Evolutionary conservation across 2,113 vertebrate species (phyloP), one percentile per base, ranked within the genome.

Genomic region (Salminus brasiliensis): DNA sequence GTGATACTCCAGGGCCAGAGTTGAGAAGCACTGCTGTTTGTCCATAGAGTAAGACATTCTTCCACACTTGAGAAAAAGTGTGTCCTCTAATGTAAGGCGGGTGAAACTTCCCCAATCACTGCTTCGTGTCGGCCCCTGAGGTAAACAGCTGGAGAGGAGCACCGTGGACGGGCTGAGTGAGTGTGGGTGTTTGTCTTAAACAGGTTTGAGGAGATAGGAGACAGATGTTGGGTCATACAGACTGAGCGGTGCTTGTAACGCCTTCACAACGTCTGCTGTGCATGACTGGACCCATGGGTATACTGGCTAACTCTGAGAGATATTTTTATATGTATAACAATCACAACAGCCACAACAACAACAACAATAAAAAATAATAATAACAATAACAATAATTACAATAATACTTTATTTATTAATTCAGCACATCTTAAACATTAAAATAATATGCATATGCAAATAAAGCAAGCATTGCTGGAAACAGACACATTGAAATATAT

Each of bases 191-290:
- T 78, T 72, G 75, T 81, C 74, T 55, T 67, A 59, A 59, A 52
- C 6, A 15, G 36, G 34, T 9, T 34, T 34, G 32, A 78, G 65
- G 30, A 82, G 75, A 85, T 78, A 47, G 74, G 52, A 83, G 69
- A 83, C 81, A 85, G 78, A 85, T 83, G 78, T 77, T 72, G 60
- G 59, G 49, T 67, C 16, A 5, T 60, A 60, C 36, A 4, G 6
- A n/a, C 25, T 39, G 34, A 41, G 52, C 29, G 0, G 53, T 30
- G 36, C 68, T 72, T n/a, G 34, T 79, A 79, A 79, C 68, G 32
- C 15, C 30, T 16, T 63, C 60, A 23, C 8, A 55, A 55, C n/a
- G 3, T 32, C 2, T 32, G 9, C 12, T 32, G 60, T 0, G 29
- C 2, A 2, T 29, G 15, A 60, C 30, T 18, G 13, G 52, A 23